phyloP scores from a whole-genome alignment of 2,888 invertebrate species.

The Drosophila macrospina region DNA sequence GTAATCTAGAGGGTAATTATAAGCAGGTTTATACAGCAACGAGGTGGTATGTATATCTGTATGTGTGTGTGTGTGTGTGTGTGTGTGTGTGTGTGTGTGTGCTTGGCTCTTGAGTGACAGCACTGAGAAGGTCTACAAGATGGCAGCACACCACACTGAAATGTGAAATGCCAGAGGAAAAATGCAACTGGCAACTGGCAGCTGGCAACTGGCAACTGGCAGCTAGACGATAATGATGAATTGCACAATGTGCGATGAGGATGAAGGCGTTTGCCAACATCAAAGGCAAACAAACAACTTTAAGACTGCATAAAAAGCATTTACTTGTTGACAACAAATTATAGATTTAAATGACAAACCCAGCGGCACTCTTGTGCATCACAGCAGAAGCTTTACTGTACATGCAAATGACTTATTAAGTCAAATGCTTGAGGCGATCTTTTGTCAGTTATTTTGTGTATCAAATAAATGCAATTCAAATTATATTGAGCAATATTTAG shows the following conservation, averaged over 20 bases:
- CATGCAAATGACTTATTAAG: too few species aligned
- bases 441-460: too few species aligned
- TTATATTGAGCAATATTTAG: too few species aligned
- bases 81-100: constrained; percentile 18
- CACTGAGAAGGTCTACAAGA: constrained; percentile 26
- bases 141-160: constrained; percentile 16
- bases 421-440: too few species aligned
- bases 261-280: neutral
- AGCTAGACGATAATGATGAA: constrained; percentile 39
- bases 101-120: constrained; percentile 34
- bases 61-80: neutral
- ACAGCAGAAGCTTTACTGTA: too few species aligned
- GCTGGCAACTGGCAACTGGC: constrained; percentile 1
- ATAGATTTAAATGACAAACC: too few species aligned
- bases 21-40: constrained; percentile 54
- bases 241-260: constrained; percentile 24
- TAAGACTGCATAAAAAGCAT: neutral
- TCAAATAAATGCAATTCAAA: too few species aligned
- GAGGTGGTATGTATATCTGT: neutral
- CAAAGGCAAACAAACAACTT: constrained; percentile 10
- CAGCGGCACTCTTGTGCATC: too few species aligned
- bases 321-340: neutral
- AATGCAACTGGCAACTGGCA: constrained; percentile 38
- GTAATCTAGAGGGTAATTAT: constrained; percentile 79
- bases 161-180: constrained; percentile 11